Evolutionary conservation across 2,797 vertebrate genomes (phyloP), one percentile per base, ranked within the genome.

Genomic region (Sylvia borin): DNA sequence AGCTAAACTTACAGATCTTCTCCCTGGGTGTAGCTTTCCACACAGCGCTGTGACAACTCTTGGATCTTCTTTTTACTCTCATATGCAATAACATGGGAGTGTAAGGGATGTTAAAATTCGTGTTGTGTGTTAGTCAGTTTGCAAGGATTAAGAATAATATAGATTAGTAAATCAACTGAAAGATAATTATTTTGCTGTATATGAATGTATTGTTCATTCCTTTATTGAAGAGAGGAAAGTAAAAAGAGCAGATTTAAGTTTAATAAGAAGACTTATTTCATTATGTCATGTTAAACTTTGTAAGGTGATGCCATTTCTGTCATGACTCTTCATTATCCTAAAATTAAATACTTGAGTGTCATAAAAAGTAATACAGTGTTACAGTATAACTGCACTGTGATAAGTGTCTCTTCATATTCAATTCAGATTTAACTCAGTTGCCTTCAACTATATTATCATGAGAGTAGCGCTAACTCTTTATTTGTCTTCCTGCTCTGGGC

Each of bases 401-500:
- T 14, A 84, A 73, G 91, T 78, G 58, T 67, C 24, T 84, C 40
- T 88, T 91, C 68, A 31, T 11, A 38, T 91, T 92, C 71, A 57
- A 26, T 79, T 68, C 48, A 70, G 48, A 19, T 81, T 16, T n/a
- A 75, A 79, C 13, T 85, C 2, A 0, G 66, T 71, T 85, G 54
- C 42, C 32, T 76, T 81, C 83, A 76, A 61, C 40, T 48, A 19
- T 87, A 51, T 73, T 89, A 77, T 72, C 88, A 71, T 58, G 57
- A 90, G 13, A 45, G 22, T 65, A 54, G 20, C 62, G 14, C 32
- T 87, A 93, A 47, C 15, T 70, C 68, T 88, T 94, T 96, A 67
- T 88, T 93, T 96, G 68, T 94, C 76, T 96, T 97, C 85, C 83
- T 93, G 93, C 27, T 50, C 57, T 76, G 65, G n/a, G 92, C 67